Evolutionary conservation across 2,797 vertebrate genomes (phyloP).

Genomic region (Zalophus californianus): DNA sequence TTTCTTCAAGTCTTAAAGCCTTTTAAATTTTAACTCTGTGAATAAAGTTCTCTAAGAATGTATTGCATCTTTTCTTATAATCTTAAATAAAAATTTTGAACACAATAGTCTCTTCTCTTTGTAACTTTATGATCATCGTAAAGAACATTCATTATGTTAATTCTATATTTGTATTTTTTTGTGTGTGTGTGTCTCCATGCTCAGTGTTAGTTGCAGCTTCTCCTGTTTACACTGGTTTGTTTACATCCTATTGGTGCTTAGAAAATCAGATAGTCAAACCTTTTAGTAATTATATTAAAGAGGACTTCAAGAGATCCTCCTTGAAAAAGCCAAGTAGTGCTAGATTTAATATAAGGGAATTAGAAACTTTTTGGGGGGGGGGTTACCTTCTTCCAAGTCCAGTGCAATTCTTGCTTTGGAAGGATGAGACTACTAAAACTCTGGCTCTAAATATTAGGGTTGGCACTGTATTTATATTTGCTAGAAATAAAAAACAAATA

Average conservation of each 20-base stretch:
- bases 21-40: background rate
- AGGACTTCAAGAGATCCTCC: constrained; percentile 31
- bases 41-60: constrained; percentile 10
- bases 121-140: constrained; percentile 18
- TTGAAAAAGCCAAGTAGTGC: background rate
- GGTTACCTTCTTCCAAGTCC: constrained; percentile 20
- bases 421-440: background rate
- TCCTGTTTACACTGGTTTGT: constrained; percentile 35
- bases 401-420: constrained; percentile 27
- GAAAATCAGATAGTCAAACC: constrained; percentile 26
- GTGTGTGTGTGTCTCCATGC: background rate
- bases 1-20: background rate
- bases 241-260: constrained; percentile 10
- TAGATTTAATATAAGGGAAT: background rate
- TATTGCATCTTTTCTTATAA: background rate
- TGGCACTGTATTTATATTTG: constrained; percentile 9
- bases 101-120: background rate
- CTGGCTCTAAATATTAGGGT: background rate
- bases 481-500: background rate
- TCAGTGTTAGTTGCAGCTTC: constrained; percentile 21
- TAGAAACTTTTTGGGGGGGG: background rate
- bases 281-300: constrained; percentile 46
- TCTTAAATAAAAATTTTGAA: constrained; percentile 28
- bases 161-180: background rate
- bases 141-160: constrained; percentile 20